Conservation (phyloP, 2,113 vertebrate genomes). For the Amphilophus citrinellus region DNA sequence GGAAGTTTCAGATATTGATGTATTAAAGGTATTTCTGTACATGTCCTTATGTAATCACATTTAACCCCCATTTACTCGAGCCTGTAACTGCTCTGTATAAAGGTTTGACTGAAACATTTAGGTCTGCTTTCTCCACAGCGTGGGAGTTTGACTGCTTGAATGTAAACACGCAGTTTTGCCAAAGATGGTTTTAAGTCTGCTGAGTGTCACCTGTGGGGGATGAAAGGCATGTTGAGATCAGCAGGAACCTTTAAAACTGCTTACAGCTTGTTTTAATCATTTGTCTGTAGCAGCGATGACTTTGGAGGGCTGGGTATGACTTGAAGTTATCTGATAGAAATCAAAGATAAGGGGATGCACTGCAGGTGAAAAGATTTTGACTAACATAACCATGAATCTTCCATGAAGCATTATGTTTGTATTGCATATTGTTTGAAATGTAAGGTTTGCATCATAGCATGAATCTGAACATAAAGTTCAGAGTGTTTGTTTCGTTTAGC, state of each 20-base stretch:
- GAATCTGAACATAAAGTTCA: background rate
- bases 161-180: background rate
- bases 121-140: background rate
- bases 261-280: background rate
- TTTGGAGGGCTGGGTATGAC: background rate
- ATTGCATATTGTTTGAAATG: background rate
- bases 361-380: background rate
- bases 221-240: fast-evolving
- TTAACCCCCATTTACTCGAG: too few relatives aligned
- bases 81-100: fast-evolving
- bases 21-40: slow-evolving; percentile 4
- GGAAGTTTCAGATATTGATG: background rate
- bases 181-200: background rate
- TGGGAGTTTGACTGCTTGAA: background rate
- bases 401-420: background rate
- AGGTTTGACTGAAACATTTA: background rate
- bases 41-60: fast-evolving
- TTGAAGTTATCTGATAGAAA: background rate
- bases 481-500: background rate
- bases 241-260: background rate
- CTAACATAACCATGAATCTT: background rate
- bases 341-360: background rate
- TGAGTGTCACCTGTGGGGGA: background rate
- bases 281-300: fast-evolving
- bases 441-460: background rate